Evolutionary conservation across 2,888 invertebrate species (phyloP).

Genomic region (Dorcus hopei): DNA sequence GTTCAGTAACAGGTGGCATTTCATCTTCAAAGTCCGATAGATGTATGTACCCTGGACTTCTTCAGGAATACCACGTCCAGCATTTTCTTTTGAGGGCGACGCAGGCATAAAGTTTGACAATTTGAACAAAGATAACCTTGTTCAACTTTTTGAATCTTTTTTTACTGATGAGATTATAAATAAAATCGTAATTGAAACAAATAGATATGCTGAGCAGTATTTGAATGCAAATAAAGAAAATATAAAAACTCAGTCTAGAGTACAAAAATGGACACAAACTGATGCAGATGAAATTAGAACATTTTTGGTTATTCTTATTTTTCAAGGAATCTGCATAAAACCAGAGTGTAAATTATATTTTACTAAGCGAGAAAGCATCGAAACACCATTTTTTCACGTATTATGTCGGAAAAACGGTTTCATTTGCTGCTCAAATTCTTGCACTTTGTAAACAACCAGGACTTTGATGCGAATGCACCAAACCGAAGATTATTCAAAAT

Average conservation of each 20-base stretch:
- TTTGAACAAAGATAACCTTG: too few relatives aligned
- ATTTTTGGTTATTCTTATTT: neutral
- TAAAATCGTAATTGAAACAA: neutral
- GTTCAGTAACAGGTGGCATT: too few relatives aligned
- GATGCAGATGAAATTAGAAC: constrained; percentile 6
- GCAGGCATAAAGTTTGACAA: too few relatives aligned
- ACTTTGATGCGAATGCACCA: constrained; percentile 4
- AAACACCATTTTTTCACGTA: constrained; percentile 2
- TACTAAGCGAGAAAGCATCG: neutral
- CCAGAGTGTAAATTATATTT: constrained; percentile 3
- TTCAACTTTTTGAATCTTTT: neutral
- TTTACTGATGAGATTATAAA: neutral
- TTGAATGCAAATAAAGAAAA: neutral
- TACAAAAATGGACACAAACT: neutral
- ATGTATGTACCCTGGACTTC: too few relatives aligned
- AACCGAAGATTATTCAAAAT: constrained; percentile 9
- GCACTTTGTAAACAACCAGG: constrained; percentile 1
- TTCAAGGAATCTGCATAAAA: constrained; percentile 4
- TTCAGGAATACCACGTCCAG: too few relatives aligned
- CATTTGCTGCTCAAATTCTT: constrained; percentile 1
- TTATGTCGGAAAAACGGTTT: constrained; percentile 1
- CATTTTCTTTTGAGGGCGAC: too few relatives aligned
- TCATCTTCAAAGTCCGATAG: too few relatives aligned
- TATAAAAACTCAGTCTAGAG: too few relatives aligned
- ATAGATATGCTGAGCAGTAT: neutral